Evolutionary conservation across 2,888 invertebrate species (phyloP).

Genomic region (Melipona bicolor): DNA sequence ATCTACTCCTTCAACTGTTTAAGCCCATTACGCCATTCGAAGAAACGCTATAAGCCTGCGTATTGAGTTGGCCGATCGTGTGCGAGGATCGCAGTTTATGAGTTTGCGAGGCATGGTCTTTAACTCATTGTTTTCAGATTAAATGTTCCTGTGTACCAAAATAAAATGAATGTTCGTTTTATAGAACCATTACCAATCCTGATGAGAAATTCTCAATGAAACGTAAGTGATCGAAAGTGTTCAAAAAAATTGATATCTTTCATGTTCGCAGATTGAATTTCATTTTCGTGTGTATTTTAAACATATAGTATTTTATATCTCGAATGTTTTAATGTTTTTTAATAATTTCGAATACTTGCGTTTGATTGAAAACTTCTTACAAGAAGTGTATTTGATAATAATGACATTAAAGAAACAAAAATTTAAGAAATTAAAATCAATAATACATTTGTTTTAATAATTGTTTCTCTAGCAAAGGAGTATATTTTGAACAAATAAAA

Average conservation of each 20-base stretch:
- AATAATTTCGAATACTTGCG: too few relatives aligned
- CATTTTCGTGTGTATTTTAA: too few relatives aligned
- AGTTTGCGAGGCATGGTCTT: background rate
- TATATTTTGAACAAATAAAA: background rate
- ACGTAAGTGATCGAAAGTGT: background rate
- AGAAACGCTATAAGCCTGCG: background rate
- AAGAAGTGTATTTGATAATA: too few relatives aligned
- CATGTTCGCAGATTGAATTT: too few relatives aligned
- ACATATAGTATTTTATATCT: too few relatives aligned
- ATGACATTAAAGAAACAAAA: too few relatives aligned
- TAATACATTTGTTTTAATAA: background rate
- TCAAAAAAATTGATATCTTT: too few relatives aligned
- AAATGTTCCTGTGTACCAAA: background rate
- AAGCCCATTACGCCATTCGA: conserved; percentile 28
- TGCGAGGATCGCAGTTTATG: background rate
- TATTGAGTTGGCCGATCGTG: conserved; percentile 5
- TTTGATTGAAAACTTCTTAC: too few relatives aligned
- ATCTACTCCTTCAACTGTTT: conserved; percentile 55
- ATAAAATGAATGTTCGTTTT: background rate
- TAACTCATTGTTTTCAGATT: background rate
- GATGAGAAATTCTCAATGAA: background rate
- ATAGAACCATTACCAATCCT: too few relatives aligned
- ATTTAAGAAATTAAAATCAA: background rate
- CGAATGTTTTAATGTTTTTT: too few relatives aligned
- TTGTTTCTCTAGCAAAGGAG: background rate